Evolutionary conservation across 2,113 vertebrate genomes (phyloP).

Genomic region (Oryzias woworae): DNA sequence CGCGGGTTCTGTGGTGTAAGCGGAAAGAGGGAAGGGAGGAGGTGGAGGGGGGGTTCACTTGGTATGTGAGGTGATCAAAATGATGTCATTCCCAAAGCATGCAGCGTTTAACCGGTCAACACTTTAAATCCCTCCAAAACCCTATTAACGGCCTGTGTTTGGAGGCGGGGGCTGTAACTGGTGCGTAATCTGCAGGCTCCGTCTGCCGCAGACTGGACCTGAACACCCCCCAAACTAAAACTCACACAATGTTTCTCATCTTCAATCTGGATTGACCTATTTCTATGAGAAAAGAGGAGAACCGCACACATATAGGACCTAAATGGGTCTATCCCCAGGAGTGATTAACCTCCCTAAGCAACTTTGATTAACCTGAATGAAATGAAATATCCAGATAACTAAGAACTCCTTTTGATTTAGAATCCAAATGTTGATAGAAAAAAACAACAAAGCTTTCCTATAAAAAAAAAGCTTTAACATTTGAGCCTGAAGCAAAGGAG

Average conservation of each 20-base stretch:
- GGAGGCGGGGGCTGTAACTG: constrained; percentile 45
- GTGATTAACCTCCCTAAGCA: constrained; percentile 49
- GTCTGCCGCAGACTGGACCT: constrained; percentile 46
- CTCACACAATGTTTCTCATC: constrained; percentile 6
- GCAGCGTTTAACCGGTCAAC: constrained; percentile 70
- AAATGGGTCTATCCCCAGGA: constrained; percentile 54
- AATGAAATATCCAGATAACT: constrained; percentile 22
- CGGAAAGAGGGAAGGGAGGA: constrained; percentile 14
- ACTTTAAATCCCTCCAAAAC: constrained; percentile 64
- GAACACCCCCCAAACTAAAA: not conserved
- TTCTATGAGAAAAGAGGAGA: constrained; percentile 46
- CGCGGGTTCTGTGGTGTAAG: constrained; percentile 19
- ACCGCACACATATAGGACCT: constrained; percentile 17
- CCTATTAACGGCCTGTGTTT: constrained; percentile 65
- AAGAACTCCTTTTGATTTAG: not conserved
- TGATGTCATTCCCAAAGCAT: constrained; percentile 75
- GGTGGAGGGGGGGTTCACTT: constrained; percentile 36
- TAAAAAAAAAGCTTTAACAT: not conserved
- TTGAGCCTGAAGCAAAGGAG: no score
- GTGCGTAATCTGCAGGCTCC: constrained; percentile 63
- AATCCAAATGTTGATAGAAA: fast-evolving
- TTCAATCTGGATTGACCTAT: constrained; percentile 64
- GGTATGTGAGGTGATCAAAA: constrained; percentile 67
- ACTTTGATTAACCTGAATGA: constrained; percentile 55
- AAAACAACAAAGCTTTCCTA: not conserved